Conservation (phyloP, 2,113 vertebrate genomes). For the Cnemophilus loriae region DNA sequence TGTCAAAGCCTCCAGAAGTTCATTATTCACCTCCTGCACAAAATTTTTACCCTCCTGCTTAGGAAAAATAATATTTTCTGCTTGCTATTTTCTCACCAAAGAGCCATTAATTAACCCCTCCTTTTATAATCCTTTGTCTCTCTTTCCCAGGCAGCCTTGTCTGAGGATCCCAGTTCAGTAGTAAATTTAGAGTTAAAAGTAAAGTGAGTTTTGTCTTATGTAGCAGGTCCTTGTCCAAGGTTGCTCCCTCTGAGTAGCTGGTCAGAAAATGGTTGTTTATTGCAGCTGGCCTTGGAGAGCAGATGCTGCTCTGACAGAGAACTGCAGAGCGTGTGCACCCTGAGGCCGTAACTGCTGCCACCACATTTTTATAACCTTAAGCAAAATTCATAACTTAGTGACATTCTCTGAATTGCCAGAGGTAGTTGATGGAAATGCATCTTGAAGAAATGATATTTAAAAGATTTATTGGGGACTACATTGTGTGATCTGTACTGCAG, state of each 20-base stretch:
- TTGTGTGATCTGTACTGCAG: not conserved
- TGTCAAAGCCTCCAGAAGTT: not conserved
- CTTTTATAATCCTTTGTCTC: not conserved
- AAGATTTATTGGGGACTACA: not conserved
- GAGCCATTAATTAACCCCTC: not conserved
- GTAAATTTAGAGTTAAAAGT: not conserved
- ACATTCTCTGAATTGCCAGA: not conserved
- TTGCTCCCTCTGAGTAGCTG: not conserved
- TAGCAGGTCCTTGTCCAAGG: not conserved
- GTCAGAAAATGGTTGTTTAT: not conserved
- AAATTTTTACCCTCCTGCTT: not conserved
- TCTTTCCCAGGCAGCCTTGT: not conserved
- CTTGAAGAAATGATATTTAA: not conserved
- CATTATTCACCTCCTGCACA: not conserved
- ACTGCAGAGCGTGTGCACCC: not conserved
- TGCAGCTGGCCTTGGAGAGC: not conserved
- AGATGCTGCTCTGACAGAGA: not conserved
- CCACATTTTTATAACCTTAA: not conserved
- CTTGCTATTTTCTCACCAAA: not conserved
- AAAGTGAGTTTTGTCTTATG: not conserved
- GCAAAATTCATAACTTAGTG: not conserved
- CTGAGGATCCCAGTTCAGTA: not conserved
- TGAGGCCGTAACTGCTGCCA: not conserved
- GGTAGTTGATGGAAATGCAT: not conserved
- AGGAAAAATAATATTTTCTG: not conserved